Evolutionary conservation across 1,140 invertebrate genomes (phyloP).

Genomic region (Globodera ellingtonae): DNA sequence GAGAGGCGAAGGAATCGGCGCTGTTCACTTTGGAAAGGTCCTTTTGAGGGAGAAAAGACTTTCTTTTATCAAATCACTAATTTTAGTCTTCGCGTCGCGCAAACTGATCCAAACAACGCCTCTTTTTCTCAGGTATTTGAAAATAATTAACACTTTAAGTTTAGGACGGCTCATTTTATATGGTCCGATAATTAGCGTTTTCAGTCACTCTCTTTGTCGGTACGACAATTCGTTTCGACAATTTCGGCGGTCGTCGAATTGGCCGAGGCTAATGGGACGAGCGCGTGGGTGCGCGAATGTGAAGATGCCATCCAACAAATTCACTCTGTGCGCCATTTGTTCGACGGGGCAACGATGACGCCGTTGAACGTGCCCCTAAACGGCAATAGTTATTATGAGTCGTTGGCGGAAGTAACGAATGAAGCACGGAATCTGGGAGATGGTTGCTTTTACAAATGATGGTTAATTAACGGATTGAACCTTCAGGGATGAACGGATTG

Average conservation of each 20-base stretch:
- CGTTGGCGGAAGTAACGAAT: slow-evolving; percentile 86
- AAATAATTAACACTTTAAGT: too few relatives aligned
- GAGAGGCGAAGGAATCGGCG: slow-evolving; percentile 71
- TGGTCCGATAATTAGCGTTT: neutral
- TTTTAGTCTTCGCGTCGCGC: slow-evolving; percentile 77
- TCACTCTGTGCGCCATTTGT: slow-evolving; percentile 77
- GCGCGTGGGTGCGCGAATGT: slow-evolving; percentile 90
- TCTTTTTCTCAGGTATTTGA: neutral
- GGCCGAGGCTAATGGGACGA: slow-evolving; percentile 56
- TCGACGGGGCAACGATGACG: slow-evolving; percentile 76
- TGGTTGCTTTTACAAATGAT: slow-evolving; percentile 60
- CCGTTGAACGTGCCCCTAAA: slow-evolving; percentile 82
- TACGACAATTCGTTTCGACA: slow-evolving; percentile 78
- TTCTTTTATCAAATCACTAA: neutral
- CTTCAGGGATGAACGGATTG: slow-evolving; percentile 81
- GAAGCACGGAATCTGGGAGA: slow-evolving; percentile 82
- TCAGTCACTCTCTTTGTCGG: slow-evolving; percentile 9
- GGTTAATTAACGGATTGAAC: neutral
- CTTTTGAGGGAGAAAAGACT: slow-evolving; percentile 74
- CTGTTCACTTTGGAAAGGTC: slow-evolving; percentile 82
- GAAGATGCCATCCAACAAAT: slow-evolving; percentile 93
- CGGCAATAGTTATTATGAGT: slow-evolving; percentile 88
- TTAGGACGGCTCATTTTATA: too few relatives aligned
- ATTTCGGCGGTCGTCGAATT: slow-evolving; percentile 60
- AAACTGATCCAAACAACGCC: slow-evolving; percentile 71